Evolutionary conservation across 2,113 vertebrate genomes (phyloP).

Genomic region (Galeopterus variegatus): DNA sequence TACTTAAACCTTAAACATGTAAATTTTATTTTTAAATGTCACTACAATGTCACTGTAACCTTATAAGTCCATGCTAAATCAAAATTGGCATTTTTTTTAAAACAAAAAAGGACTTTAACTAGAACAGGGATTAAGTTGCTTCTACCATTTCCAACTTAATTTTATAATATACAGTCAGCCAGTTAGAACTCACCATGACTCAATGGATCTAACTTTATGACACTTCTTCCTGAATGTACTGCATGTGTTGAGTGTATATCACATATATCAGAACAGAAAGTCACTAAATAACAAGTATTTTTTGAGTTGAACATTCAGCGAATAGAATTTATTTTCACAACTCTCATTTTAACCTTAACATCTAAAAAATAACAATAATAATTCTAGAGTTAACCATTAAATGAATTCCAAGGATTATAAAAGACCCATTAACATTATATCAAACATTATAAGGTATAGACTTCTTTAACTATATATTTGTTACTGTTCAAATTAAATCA

Average conservation of each 20-base stretch:
- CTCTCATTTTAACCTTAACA: not conserved
- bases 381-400: not conserved
- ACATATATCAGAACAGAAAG: not conserved
- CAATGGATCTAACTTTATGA: not conserved
- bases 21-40: conserved; percentile 46
- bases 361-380: not conserved
- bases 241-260: not conserved
- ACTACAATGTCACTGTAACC: conserved; percentile 23
- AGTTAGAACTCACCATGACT: not conserved
- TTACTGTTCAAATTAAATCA: not conserved
- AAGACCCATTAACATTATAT: not conserved
- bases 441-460: not conserved
- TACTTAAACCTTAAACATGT: not conserved
- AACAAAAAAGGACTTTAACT: not conserved
- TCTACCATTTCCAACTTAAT: not conserved
- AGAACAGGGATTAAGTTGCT: not conserved
- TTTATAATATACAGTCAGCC: not conserved
- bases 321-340: not conserved
- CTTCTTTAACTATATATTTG: not conserved
- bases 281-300: not conserved
- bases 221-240: not conserved
- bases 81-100: not conserved
- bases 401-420: not conserved
- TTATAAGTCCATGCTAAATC: not conserved
- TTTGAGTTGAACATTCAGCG: not conserved